Evolutionary conservation across 2,888 invertebrate species (phyloP), one percentile per base, ranked within the genome.

Genomic region (Stenotaenia linearis): DNA sequence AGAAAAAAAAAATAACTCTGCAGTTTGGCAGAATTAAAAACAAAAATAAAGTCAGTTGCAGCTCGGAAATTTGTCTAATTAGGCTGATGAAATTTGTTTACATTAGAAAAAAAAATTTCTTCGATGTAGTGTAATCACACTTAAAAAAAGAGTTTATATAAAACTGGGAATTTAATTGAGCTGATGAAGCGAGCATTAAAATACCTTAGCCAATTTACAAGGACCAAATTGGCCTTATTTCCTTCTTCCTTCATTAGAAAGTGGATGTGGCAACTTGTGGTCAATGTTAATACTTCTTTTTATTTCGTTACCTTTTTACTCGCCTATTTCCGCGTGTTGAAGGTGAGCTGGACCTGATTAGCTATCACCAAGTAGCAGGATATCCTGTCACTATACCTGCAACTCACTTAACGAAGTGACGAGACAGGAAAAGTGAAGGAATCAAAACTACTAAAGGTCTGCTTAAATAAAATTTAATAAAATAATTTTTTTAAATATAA

Each of bases 281-380:
- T 69, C 69, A 69, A 28, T 69, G 69, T 28, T 69, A 69, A 69
- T 69, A 69, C 69, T 69, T 69, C 28, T 28, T 69, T 69, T 69
- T 18, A 3, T 25, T 28, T 69, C 28, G 10, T 25, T 69, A 25
- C 25, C 69, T 28, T 69, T 69, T 28, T 69, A 69, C 28, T 69
- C 69, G 25, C 69, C 69, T 69, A 28, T 28, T 69, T 69, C 69
- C 69, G 69, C 69, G 69, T 69, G 69, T 69, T 69, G 69, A 69
- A 69, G 69, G 69, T 69, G 69, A 69, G 69, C 69, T 69, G 69
- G 69, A 69, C 69, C 69, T 69, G 69, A 69, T 69, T 69, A 69
- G 69, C 69, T 69, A 69, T 69, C 69, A 69, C 69, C 69, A 69
- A 69, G 25, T 69, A 69, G 69, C 69, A 69, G 69, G 69, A 69